These are phyloP conservation scores for Trogon surrucura DNA, from an alignment of 2,113 vertebrate genomes.

Conservation along the genomic window DNA sequence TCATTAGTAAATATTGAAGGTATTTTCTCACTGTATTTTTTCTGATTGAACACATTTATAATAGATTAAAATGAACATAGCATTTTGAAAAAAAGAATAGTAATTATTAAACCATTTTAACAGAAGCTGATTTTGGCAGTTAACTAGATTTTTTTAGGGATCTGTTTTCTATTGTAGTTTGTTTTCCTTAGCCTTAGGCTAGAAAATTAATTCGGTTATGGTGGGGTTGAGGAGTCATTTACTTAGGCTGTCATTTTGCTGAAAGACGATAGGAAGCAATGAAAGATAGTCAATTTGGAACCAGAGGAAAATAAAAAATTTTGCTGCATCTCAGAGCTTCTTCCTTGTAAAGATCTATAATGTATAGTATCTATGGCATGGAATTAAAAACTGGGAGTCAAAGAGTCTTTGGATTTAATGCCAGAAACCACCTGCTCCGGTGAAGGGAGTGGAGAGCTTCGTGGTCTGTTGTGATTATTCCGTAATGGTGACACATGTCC, in stretches of 20 bases:
- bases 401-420: not conserved
- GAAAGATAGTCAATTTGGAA: not conserved
- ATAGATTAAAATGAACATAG: too few species aligned
- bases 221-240: not conserved
- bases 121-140: not conserved
- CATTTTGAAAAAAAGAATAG: not conserved
- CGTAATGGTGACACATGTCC: rapidly evolving
- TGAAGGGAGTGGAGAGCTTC: not conserved
- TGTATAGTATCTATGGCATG: not conserved
- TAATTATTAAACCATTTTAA: constrained; percentile 7
- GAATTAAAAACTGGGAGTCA: not conserved
- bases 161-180: not conserved
- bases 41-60: not conserved
- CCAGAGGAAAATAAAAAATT: not conserved
- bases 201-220: not conserved
- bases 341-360: not conserved
- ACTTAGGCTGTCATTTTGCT: not conserved
- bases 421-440: not conserved
- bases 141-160: not conserved
- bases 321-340: not conserved
- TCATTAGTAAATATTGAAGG: not conserved
- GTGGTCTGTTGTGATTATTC: not conserved
- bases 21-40: not conserved
- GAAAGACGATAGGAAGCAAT: not conserved
- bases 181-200: not conserved